phyloP scores from a whole-genome alignment of 1,140 invertebrate species.

The Tetraneura akinire region DNA sequence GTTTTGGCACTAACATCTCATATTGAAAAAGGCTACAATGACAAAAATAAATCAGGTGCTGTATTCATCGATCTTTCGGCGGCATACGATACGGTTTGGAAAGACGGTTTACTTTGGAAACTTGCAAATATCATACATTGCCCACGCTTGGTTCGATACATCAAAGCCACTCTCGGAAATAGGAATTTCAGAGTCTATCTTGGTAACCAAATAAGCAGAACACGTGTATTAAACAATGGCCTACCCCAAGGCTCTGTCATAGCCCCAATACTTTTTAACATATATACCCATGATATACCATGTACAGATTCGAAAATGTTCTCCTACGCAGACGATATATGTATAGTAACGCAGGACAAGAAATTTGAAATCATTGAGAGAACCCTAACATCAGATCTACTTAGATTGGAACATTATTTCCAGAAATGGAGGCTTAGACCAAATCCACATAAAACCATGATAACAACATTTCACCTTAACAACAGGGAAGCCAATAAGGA shows the following conservation, averaged over 20 bases:
- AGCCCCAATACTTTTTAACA: conserved; percentile 31
- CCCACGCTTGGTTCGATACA: no score
- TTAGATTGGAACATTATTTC: background rate
- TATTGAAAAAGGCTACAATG: no score
- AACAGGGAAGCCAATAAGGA: conserved; percentile 8
- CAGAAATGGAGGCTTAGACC: background rate
- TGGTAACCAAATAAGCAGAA: background rate
- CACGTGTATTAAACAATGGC: conserved; percentile 17
- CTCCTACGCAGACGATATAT: conserved; percentile 19
- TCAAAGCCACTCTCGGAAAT: no score
- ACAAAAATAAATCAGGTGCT: no score
- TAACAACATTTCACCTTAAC: background rate
- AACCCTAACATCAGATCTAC: background rate
- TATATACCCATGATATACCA: conserved; percentile 22
- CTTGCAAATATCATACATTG: no score
- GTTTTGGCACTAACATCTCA: no score
- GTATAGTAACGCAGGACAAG: background rate
- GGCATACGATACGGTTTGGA: no score
- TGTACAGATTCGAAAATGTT: background rate
- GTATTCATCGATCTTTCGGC: no score
- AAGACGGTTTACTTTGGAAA: no score
- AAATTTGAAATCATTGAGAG: background rate
- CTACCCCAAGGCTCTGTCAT: conserved; percentile 20
- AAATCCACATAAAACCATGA: background rate
- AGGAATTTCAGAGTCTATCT: no score